phyloP scores from a whole-genome alignment of 1,140 invertebrate species.

The Latrodectus geometricus region DNA sequence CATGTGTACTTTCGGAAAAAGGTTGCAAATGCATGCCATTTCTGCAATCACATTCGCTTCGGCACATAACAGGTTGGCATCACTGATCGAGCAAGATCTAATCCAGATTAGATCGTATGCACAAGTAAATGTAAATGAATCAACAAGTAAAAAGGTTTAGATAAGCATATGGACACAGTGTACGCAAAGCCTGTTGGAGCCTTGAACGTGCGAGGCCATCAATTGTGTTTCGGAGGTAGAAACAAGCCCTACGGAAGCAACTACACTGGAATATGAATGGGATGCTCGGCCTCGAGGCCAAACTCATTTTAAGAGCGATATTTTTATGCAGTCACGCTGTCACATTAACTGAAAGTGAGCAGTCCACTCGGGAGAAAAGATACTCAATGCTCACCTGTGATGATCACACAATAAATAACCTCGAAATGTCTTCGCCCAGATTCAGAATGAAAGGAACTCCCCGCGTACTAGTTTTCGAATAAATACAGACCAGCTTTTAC shows the following conservation, averaged over 20 bases:
- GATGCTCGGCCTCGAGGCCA: slow-evolving; percentile 12
- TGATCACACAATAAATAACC: background rate
- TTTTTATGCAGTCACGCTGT: background rate
- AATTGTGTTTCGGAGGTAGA: slow-evolving; percentile 11
- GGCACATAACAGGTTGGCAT: slow-evolving; percentile 11
- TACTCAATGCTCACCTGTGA: background rate
- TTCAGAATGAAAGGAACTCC: background rate
- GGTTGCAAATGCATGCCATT: background rate
- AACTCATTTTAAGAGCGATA: slow-evolving; percentile 20
- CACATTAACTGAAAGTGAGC: slow-evolving; percentile 6
- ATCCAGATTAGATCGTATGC: slow-evolving; percentile 31
- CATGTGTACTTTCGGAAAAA: too few species aligned
- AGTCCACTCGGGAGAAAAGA: background rate
- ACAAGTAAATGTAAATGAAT: background rate
- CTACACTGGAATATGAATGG: slow-evolving; percentile 23
- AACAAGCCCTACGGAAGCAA: slow-evolving; percentile 1
- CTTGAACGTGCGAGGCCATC: slow-evolving; percentile 39
- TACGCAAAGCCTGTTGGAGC: background rate
- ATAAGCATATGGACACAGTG: background rate
- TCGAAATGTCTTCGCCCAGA: background rate
- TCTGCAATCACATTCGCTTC: slow-evolving; percentile 15
- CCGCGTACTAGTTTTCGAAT: too few species aligned
- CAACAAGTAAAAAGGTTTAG: slow-evolving; percentile 4
- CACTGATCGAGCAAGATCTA: slow-evolving; percentile 17
- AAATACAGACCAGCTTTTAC: too few species aligned